Conservation (phyloP, 2,888 invertebrate genomes). For the Rotaria socialis region DNA sequence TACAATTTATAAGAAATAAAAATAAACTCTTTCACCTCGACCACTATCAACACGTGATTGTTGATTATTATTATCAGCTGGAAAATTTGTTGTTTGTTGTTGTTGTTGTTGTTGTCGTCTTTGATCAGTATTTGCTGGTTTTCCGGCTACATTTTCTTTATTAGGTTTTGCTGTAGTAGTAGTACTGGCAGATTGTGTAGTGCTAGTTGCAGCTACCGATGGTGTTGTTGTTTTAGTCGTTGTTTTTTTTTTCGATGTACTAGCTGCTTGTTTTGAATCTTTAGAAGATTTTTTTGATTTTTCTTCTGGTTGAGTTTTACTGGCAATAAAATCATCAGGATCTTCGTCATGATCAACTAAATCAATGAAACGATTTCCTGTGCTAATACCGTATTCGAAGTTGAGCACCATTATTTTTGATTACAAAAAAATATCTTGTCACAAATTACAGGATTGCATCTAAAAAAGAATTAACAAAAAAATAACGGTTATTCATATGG, state of each 20-base stretch:
- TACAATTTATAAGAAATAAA: background rate
- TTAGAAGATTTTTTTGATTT: background rate
- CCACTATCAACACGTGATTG: background rate
- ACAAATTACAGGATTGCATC: background rate
- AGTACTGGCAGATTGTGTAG: background rate
- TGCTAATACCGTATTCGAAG: slow-evolving; percentile 20
- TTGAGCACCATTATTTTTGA: slow-evolving; percentile 3
- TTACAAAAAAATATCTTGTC: background rate
- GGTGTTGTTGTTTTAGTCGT: background rate
- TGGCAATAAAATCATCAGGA: background rate
- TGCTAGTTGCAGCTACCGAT: background rate
- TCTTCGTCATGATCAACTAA: slow-evolving; percentile 29
- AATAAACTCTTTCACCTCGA: background rate
- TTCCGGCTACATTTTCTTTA: slow-evolving; percentile 16
- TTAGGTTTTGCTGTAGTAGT: background rate
- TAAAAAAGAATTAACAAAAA: background rate
- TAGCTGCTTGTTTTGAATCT: background rate
- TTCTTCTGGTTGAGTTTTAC: background rate
- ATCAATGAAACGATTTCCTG: slow-evolving; percentile 12
- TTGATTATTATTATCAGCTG: background rate
- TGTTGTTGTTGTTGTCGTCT: background rate
- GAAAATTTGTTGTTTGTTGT: background rate
- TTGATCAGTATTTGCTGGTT: background rate
- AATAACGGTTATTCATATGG: background rate
- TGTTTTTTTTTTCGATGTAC: background rate